A percentile compares a stretch with the other conserved stretches of the same genome.
phyloP scores from a whole-genome alignment of 2,888 invertebrate species.

The Spilarctia lutea region DNA sequence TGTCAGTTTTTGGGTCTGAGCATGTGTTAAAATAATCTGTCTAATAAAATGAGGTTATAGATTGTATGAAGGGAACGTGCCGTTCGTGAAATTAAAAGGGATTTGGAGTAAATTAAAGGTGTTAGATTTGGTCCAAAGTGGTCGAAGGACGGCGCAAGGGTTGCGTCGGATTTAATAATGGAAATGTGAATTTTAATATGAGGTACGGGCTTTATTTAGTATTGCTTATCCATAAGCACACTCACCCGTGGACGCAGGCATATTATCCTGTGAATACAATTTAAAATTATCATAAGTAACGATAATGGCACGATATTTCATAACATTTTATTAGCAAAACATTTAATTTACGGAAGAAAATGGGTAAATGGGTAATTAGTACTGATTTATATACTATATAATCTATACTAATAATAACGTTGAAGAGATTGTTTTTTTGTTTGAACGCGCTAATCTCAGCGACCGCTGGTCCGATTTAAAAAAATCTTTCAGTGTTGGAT shows the following conservation, averaged over 20 bases:
- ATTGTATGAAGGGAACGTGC: constrained; percentile 68
- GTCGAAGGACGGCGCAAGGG: constrained; percentile 48
- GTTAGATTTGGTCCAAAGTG: constrained; percentile 62
- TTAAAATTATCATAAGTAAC: constrained; percentile 48
- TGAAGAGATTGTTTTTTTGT: too few species aligned
- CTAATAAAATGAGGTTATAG: constrained; percentile 64
- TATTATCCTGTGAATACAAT: constrained; percentile 43
- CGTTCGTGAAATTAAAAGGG: constrained; percentile 73
- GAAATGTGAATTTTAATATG: constrained; percentile 51
- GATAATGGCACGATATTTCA: constrained; percentile 40
- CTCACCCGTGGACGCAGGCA: constrained; percentile 30
- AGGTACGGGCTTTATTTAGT: constrained; percentile 34
- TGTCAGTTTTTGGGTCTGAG: constrained; percentile 57
- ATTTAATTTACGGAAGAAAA: constrained; percentile 25
- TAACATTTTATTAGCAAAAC: constrained; percentile 26
- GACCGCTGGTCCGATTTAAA: too few species aligned
- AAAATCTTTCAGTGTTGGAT: too few species aligned
- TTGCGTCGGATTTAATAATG: constrained; percentile 43
- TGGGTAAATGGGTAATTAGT: constrained; percentile 8
- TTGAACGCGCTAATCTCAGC: too few species aligned
- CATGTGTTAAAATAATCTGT: constrained; percentile 70
- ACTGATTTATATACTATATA: too few species aligned
- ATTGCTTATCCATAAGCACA: constrained; percentile 46
- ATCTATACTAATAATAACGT: too few species aligned
- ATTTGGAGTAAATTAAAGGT: constrained; percentile 76